Evolutionary conservation across 2,113 vertebrate species (phyloP).

Genomic region (Vimba vimba): DNA sequence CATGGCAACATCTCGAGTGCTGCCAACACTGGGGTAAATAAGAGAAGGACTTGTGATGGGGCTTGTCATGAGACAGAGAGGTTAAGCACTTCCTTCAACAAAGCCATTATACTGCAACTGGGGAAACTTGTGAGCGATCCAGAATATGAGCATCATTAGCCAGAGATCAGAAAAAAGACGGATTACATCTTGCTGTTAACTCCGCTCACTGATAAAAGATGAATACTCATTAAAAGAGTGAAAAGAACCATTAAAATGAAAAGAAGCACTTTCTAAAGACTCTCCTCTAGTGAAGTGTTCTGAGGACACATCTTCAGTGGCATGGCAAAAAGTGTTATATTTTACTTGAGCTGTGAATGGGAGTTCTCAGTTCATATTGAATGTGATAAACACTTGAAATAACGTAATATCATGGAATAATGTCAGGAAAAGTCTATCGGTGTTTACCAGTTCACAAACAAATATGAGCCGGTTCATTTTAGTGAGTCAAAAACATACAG

Average conservation of each 20-base stretch:
- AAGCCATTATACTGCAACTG: constrained; percentile 18
- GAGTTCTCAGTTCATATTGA: background rate
- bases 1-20: constrained; percentile 34
- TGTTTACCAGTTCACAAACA: too few species aligned
- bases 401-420: background rate
- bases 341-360: background rate
- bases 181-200: constrained; percentile 6
- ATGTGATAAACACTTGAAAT: background rate
- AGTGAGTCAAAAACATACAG: background rate
- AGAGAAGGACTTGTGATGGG: constrained; percentile 4
- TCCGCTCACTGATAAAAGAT: constrained; percentile 15
- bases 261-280: background rate
- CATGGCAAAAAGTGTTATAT: background rate
- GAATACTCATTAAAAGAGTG: constrained; percentile 4
- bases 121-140: constrained; percentile 29
- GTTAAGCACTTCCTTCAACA: constrained; percentile 19
- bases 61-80: constrained; percentile 37
- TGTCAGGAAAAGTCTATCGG: background rate
- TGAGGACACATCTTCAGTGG: background rate
- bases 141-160: background rate
- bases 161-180: constrained; percentile 17
- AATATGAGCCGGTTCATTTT: background rate
- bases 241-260: constrained; percentile 8
- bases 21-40: constrained; percentile 35
- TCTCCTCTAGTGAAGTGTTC: background rate